A percentile compares a stretch with the other conserved stretches of the same genome.
phyloP scores from a whole-genome alignment of 2,888 invertebrate genomes.

The Tetragnatha montana region DNA sequence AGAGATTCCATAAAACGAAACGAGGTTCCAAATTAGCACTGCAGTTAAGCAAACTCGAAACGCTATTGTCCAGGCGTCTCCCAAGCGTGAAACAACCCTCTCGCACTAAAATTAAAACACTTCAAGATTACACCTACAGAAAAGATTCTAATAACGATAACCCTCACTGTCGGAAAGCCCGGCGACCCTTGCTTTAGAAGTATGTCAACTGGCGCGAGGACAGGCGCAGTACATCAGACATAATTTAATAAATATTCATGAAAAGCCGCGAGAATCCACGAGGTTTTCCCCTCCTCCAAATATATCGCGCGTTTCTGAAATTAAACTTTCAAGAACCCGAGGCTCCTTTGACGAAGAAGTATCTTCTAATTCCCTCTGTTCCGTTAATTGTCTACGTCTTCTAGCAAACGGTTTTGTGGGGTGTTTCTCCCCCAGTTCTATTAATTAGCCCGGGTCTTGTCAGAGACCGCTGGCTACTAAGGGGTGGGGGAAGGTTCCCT shows the following conservation, averaged over 20 bases:
- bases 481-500: neutral
- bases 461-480: neutral
- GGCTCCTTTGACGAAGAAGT: neutral
- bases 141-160: neutral
- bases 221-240: neutral
- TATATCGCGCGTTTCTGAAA: conserved; percentile 1
- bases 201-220: neutral
- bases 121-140: neutral
- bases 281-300: neutral
- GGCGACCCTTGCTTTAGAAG: neutral
- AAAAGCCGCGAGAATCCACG: neutral
- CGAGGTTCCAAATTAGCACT: neutral
- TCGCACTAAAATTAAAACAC: neutral
- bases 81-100: neutral
- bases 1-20: neutral
- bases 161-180: neutral
- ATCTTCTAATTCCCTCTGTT: neutral
- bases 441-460: neutral
- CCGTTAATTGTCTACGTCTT: neutral
- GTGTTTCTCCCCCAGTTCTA: neutral
- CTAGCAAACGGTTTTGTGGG: neutral
- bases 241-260: neutral
- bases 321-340: conserved; percentile 28
- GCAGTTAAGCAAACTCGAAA: neutral
- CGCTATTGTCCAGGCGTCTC: neutral